A percentile compares a stretch with the other conserved stretches of the same genome.
These are phyloP conservation scores for Myopa tessellatipennis DNA, from an alignment of 2,888 invertebrate species.

Conservation along the genomic window DNA sequence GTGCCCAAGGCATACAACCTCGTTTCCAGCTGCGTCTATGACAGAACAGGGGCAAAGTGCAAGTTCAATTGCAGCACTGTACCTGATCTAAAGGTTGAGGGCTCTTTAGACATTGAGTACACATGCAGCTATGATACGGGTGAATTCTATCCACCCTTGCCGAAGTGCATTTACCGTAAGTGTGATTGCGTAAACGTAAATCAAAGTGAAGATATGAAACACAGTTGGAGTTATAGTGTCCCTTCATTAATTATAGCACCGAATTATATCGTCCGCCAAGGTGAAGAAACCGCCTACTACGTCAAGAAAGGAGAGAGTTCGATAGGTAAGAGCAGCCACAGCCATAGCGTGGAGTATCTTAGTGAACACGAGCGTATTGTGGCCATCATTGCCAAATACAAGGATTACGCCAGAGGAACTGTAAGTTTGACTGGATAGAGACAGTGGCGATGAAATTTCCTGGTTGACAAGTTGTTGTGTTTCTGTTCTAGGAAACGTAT, in stretches of 20 bases:
- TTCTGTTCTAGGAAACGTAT: conserved; percentile 59
- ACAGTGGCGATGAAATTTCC: neutral
- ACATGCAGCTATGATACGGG: conserved; percentile 77
- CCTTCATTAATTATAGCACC: conserved; percentile 49
- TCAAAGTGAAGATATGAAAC: neutral
- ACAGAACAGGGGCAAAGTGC: conserved; percentile 74
- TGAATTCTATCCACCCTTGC: conserved; percentile 77
- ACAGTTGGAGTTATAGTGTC: neutral
- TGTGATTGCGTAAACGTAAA: conserved; percentile 24
- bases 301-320: conserved; percentile 44
- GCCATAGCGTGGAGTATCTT: conserved; percentile 48
- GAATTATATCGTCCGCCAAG: conserved; percentile 51
- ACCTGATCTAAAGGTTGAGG: conserved; percentile 73
- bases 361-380: conserved; percentile 55
- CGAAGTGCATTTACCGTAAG: conserved; percentile 78
- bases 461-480: neutral
- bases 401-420: conserved; percentile 53
- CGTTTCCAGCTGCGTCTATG: conserved; percentile 77
- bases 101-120: conserved; percentile 73
- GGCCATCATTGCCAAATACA: conserved; percentile 57
- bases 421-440: conserved; percentile 48
- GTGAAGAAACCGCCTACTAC: conserved; percentile 45
- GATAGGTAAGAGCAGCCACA: conserved; percentile 49
- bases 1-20: conserved; percentile 76
- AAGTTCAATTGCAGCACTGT: conserved; percentile 74